Conservation (phyloP, 2,888 invertebrate genomes). For the Polydesmus complanatus region DNA sequence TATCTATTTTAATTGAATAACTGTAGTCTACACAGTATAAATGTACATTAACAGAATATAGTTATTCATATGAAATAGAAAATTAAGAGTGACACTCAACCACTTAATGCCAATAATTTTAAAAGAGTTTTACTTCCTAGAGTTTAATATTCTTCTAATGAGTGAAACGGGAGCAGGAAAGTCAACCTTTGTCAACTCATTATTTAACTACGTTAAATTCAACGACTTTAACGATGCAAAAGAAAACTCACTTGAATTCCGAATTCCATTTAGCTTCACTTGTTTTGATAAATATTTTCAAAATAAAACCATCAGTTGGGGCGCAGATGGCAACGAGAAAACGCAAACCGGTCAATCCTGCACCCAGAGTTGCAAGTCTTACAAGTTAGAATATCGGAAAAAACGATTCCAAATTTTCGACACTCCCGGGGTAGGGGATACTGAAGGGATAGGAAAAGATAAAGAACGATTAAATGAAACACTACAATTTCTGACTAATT, state of each 20-base stretch:
- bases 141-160: conserved; percentile 11
- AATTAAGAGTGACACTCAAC: too few species aligned
- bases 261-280: conserved; percentile 3
- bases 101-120: too few species aligned
- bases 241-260: background rate
- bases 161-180: conserved; percentile 16
- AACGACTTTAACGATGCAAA: conserved; percentile 6
- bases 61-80: too few species aligned
- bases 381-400: conserved; percentile 4
- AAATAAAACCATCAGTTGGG: conserved; percentile 1
- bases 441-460: conserved; percentile 21
- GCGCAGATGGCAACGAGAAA: conserved; percentile 1
- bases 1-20: too few species aligned
- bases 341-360: background rate
- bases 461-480: conserved; percentile 20
- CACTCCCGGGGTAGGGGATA: conserved; percentile 24
- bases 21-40: too few species aligned
- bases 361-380: conserved; percentile 5
- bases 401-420: conserved; percentile 21
- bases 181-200: conserved; percentile 15
- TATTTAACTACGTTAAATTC: conserved; percentile 13
- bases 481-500: conserved; percentile 4
- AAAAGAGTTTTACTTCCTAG: too few species aligned
- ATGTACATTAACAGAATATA: too few species aligned
- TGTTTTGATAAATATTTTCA: conserved; percentile 4